A percentile compares a stretch with the other conserved stretches of the same genome.
Evolutionary conservation across 2,888 invertebrate species (phyloP).

Genomic region (Girardia tigrina): DNA sequence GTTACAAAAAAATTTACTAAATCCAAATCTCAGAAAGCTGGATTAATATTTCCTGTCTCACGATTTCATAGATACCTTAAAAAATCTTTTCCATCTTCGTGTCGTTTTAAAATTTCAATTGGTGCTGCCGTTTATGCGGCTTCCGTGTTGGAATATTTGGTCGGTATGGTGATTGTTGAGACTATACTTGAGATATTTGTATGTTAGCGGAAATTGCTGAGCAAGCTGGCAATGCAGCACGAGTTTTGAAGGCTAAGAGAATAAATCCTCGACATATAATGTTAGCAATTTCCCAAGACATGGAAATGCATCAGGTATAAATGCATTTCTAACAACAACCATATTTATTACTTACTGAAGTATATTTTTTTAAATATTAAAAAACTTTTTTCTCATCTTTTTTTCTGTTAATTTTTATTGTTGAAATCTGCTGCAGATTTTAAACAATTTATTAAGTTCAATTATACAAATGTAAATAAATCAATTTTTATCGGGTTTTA

Average conservation of each 20-base stretch:
- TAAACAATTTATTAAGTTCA: too few species aligned
- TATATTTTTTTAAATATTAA: too few species aligned
- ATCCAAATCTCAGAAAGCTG: slow-evolving; percentile 44
- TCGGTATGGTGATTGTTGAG: slow-evolving; percentile 41
- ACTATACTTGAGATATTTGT: neutral
- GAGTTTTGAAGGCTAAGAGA: slow-evolving; percentile 51
- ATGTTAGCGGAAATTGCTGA: slow-evolving; percentile 43
- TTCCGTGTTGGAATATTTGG: slow-evolving; percentile 48
- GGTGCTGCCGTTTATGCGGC: slow-evolving; percentile 47
- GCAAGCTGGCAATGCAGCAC: slow-evolving; percentile 53
- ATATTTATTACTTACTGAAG: too few species aligned
- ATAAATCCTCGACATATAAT: slow-evolving; percentile 54
- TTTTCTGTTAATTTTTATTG: too few species aligned
- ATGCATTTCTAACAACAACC: neutral
- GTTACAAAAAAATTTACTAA: slow-evolving; percentile 37
- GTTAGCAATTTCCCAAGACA: slow-evolving; percentile 53
- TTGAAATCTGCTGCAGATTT: too few species aligned
- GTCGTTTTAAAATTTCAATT: slow-evolving; percentile 41
- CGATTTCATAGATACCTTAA: slow-evolving; percentile 45
- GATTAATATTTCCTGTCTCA: slow-evolving; percentile 47
- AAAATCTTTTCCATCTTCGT: slow-evolving; percentile 39
- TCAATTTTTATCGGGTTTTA: neutral
- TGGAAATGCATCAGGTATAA: slow-evolving; percentile 52
- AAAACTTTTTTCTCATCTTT: neutral
- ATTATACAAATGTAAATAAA: too few species aligned